A percentile compares a stretch with the other conserved stretches of the same genome.
Evolutionary conservation across 2,888 invertebrate genomes (phyloP).

Genomic region (Exephanes ischioxanthus): DNA sequence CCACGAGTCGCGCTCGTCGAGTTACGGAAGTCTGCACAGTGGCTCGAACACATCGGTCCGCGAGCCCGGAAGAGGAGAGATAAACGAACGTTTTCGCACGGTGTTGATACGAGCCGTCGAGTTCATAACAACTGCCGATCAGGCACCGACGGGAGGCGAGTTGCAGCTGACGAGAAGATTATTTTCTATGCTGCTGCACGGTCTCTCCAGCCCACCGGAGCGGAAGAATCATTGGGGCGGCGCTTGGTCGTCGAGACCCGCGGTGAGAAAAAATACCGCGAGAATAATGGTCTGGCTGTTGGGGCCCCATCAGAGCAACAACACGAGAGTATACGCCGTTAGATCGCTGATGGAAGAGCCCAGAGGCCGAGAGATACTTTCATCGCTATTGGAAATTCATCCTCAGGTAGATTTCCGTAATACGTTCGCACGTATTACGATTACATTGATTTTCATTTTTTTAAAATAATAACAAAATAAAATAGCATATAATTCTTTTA

Average conservation of each 20-base stretch:
- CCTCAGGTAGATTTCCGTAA: constrained; percentile 80
- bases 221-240: constrained; percentile 81
- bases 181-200: constrained; percentile 86
- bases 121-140: constrained; percentile 84
- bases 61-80: constrained; percentile 84
- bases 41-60: constrained; percentile 71
- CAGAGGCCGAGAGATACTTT: constrained; percentile 84
- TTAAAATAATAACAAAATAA: background rate
- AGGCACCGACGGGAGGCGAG: constrained; percentile 79
- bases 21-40: constrained; percentile 78
- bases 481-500: background rate
- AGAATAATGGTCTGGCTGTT: constrained; percentile 85
- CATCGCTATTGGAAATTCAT: constrained; percentile 83
- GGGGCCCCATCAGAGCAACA: constrained; percentile 84
- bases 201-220: constrained; percentile 81
- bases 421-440: too few species aligned
- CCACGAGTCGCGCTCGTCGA: constrained; percentile 81
- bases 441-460: constrained; percentile 1
- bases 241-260: constrained; percentile 82
- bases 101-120: constrained; percentile 86
- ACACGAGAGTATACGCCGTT: constrained; percentile 84
- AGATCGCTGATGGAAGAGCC: constrained; percentile 85
- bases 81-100: constrained; percentile 86
- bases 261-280: constrained; percentile 84
- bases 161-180: constrained; percentile 85